These are phyloP conservation scores for Serinus canaria DNA, from an alignment of 2,113 vertebrate species.

Conservation along the genomic window DNA sequence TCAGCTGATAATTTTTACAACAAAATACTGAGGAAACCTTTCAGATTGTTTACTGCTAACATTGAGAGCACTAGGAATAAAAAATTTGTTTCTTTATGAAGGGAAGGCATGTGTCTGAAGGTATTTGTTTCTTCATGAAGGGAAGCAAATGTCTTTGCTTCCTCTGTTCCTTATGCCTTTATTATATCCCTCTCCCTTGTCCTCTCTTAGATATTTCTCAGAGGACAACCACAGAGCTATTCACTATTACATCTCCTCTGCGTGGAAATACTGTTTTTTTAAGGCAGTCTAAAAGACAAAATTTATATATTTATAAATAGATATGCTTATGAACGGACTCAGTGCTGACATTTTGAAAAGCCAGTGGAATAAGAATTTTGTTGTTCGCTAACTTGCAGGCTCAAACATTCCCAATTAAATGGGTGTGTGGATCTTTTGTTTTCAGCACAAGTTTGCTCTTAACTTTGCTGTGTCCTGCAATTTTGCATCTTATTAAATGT, in stretches of 20 bases:
- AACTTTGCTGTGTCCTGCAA: neutral
- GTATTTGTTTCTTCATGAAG: neutral
- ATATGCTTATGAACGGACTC: neutral
- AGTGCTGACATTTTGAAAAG: neutral
- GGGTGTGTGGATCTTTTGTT: neutral
- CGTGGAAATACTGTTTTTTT: neutral
- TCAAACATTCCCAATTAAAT: neutral
- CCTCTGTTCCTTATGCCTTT: neutral
- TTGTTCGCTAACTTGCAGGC: neutral
- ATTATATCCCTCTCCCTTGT: neutral
- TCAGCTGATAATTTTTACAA: neutral
- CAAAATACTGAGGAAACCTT: neutral
- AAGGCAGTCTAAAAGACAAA: neutral
- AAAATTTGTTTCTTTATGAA: neutral
- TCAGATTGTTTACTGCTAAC: neutral
- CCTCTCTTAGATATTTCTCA: neutral
- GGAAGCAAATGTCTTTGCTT: neutral
- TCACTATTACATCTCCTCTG: neutral
- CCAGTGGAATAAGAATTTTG: neutral
- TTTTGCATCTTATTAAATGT: neutral
- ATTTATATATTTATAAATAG: neutral
- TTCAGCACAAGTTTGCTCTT: rapidly evolving
- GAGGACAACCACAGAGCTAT: neutral
- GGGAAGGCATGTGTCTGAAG: neutral
- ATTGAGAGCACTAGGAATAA: neutral